Evolutionary conservation across 2,797 vertebrate species (phyloP).

Genomic region (Manis crassicaudata): DNA sequence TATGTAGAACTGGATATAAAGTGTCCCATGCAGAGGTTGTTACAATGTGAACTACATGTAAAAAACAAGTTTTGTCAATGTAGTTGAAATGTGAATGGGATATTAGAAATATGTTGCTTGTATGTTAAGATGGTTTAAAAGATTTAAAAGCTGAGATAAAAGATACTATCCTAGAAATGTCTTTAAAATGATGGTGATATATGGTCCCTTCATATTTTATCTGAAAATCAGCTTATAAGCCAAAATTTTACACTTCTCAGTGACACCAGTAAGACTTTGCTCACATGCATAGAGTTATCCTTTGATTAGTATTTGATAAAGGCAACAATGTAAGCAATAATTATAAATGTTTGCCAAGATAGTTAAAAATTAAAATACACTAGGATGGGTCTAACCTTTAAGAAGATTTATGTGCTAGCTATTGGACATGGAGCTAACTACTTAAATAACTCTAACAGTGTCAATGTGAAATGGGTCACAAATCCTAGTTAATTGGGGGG

Average conservation of each 20-base stretch:
- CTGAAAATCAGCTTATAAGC: not conserved
- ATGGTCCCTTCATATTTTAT: not conserved
- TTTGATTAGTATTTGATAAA: constrained; percentile 30
- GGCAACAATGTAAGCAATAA: not conserved
- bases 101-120: not conserved
- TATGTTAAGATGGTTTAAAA: constrained; percentile 13
- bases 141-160: constrained; percentile 28
- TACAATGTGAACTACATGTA: not conserved
- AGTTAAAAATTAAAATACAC: constrained; percentile 15
- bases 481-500: constrained; percentile 43
- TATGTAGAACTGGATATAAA: not conserved
- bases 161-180: not conserved
- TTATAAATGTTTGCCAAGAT: not conserved
- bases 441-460: not conserved
- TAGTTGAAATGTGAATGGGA: not conserved
- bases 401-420: not conserved
- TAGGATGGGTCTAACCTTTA: not conserved
- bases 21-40: not conserved
- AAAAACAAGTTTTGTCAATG: not conserved
- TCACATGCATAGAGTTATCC: not conserved
- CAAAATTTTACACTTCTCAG: not conserved
- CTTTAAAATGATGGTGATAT: not conserved
- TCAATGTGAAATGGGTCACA: not conserved
- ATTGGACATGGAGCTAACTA: not conserved
- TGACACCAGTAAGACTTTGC: not conserved